Base-by-base conservation (phyloP, 2,888 invertebrate genomes). In the Tholera decimalis region DNA sequence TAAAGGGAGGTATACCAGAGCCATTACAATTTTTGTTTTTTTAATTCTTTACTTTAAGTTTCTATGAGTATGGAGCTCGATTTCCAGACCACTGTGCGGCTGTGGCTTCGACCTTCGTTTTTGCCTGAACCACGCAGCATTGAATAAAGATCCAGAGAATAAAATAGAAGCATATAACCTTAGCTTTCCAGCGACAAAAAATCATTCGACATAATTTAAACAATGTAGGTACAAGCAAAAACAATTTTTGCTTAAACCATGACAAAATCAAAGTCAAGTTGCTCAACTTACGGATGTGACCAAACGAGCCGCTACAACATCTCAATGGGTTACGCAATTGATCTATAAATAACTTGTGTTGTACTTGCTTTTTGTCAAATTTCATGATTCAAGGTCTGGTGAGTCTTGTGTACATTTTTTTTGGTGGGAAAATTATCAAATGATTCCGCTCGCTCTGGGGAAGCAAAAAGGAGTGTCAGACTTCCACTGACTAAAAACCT, bases 221-320 rank as follows among this genome's bases (percentile, higher is more conserved):
- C n/a, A 65, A 60, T n/a, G n/a, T n/a, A n/a, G n/a, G n/a, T n/a
- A n/a, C 1, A 7, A n/a, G 33, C 7, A 71, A 46, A 46, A 65
- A 46, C 22, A 55, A 63, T 43, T 8, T 2, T 30, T 18, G 18
- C 20, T 33, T 71, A 46, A 44, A 46, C 30, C 65, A 61, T 71
- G 46, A 65, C 65, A 15, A 37, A 39, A 33, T 39, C 44, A 70
- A 65, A 71, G 64, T 37, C 64, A 70, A 30, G 20, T 59, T 15
- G 30, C 9, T 37, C 20, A 37, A 37, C 9, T 13, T 15, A 20
- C 24, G 20, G 39, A 65, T 30, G 50, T 63, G 1, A 9, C 24
- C 18, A 30, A 35, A 13, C 11, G 11, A 26, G 13, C 1, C 7
- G 20, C 5, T 1, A 15, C 0, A 13, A 15, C 13, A 15, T 35